Evolutionary conservation across 2,888 invertebrate genomes (phyloP), one percentile per base, ranked within the genome.

Genomic region (Capitulum mitella): DNA sequence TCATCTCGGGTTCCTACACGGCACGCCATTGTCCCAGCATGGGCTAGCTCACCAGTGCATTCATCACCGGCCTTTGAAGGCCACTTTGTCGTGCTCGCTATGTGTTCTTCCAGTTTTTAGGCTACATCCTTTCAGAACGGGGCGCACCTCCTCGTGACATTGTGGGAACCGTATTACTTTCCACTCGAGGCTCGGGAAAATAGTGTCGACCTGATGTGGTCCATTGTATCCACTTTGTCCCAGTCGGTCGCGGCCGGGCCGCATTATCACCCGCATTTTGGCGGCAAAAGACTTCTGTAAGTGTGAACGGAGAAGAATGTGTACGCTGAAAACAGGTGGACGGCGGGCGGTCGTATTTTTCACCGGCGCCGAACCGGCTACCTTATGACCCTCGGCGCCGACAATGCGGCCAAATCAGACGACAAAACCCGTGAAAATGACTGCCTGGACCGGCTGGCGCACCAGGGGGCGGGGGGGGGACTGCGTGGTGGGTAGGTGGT

Each of bases 111-210:
- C 37, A 22, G 70, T 37, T 70, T 70, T 70, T 70, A 70, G 37
- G 37, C 5, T 26, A 22, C 34, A 37, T 34, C 70, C 70, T 37
- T 70, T 70, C 37, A 37, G 70, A 1, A 26, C 3, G 70, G 70
- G 34, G 37, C 70, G 70, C 70, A 70, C 70, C 70, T 70, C 70
- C 37, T 70, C 70, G 70, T 70, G 70, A 70, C 70, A 70, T 70
- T 70, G 70, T 70, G 70, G 70, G 37, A 70, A 70, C 70, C 70
- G 37, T 70, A 70, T 70, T 70, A 70, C 70, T 70, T 70, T 70
- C 70, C 70, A 70, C 70, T 70, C 70, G 37, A 8, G 34, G 16
- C 70, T 3, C 22, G 6, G 70, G 70, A 37, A 61, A 70, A 70
- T 70, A 70, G 37, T 37, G 70, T 22, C 37, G 70, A 37, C 70